Percentiles rank a stretch among this genome's conserved stretches.
These are phyloP conservation scores for Drosophila sp. DNA, from an alignment of 1,140 invertebrate species.

Conservation along the genomic window DNA sequence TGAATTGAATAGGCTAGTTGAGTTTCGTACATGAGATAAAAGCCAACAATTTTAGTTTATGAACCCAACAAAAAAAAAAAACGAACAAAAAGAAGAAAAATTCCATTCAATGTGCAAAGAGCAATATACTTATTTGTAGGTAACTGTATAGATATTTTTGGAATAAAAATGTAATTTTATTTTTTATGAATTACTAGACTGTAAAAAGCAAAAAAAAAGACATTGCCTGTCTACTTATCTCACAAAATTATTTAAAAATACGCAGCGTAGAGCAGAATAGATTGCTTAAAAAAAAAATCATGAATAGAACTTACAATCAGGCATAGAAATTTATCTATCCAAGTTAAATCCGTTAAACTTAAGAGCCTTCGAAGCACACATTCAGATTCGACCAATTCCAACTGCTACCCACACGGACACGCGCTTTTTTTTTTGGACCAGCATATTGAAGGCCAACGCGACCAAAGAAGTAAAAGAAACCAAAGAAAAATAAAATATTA, in stretches of 20 bases:
- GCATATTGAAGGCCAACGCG: not conserved
- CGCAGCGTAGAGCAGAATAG: no score
- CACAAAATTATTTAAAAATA: no score
- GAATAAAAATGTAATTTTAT: not conserved
- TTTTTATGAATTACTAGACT: not conserved
- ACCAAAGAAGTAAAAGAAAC: not conserved
- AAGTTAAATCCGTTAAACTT: no score
- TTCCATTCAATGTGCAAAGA: not conserved
- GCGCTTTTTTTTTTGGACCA: not conserved
- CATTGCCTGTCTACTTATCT: not conserved
- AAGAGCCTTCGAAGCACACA: not conserved
- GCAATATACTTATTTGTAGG: not conserved
- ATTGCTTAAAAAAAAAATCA: no score
- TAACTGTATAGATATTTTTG: not conserved
- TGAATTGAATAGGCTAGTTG: constrained; percentile 17
- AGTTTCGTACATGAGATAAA: not conserved
- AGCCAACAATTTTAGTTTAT: constrained; percentile 10
- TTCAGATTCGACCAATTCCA: not conserved
- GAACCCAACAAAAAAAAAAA: not conserved
- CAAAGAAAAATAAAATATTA: constrained; percentile 1
- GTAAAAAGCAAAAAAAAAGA: not conserved
- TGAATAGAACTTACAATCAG: no score
- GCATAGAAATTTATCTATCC: no score
- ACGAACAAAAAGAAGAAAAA: not conserved
- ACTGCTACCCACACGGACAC: not conserved